Evolutionary conservation across 1,140 invertebrate species (phyloP), one percentile per base, ranked within the genome.

Genomic region (Metaphire vulgaris): DNA sequence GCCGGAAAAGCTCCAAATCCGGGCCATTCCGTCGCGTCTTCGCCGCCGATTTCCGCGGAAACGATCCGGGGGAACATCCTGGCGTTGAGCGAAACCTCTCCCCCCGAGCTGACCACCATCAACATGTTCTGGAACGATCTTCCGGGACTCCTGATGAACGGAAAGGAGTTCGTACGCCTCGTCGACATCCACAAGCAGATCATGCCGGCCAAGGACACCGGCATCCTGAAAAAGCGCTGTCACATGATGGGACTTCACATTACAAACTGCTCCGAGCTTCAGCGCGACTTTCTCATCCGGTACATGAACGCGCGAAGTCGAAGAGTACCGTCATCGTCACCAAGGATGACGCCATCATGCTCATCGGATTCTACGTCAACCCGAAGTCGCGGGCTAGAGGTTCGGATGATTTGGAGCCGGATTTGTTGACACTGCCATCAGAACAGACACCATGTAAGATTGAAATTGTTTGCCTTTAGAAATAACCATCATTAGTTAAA

Each of bases 181-280:
- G 84, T 86, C 12, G 85, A 86, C 73, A 86, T 86, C 74, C 84
- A 85, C 77, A 84, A 84, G 79, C 85, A 86, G 79, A 83, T 85
- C 68, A 77, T 86, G 69, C 85, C 85, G 33, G 84, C 85, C 29
- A 86, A 86, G 79, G 84, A 85, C 73, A 86, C 85, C 2, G 85
- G 85, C 29, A 83, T 86, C 71, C 74, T 86, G 41, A 86, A 86
- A 77, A 85, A 86, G 78, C 79, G 85, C 6, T 85, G 84, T 67
- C 82, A 83, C 78, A 77, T 83, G n/a, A 79, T 86, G 74, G 80
- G 81, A n/a, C 81, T 85, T 56, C 74, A 80, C 21, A 82, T 86
- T 14, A 74, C 78, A 28, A 85, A 85, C 75, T 86, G 84, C 79
- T 77, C 82, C n/a, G 85, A 86, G 76, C 83, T 86, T 80, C 84